Base-by-base conservation (phyloP, 1,140 invertebrate genomes). In the Macrotrachela quadricornifera region DNA sequence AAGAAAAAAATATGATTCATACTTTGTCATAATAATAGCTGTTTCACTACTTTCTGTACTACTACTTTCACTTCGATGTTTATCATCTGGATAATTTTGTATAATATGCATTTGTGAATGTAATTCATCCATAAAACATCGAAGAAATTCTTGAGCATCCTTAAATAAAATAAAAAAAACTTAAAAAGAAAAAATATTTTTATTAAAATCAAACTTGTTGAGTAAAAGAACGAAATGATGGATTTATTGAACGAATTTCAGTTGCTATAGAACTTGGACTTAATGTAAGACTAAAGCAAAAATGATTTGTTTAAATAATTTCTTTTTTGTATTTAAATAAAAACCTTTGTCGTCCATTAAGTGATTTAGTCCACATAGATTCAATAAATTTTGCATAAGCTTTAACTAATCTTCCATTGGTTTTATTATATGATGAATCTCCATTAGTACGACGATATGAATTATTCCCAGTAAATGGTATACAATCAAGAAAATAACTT, bases 91-190 rank as follows among this genome's bases (percentile, higher is more conserved):
- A 17, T 48, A 2, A 21, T 13, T 21, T 39, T 42, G 14, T 8
- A 41, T 40, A 42, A 10, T 30, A 30, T 8, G 21, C 1, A 94
- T 68, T 65, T 96, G 90, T 67, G 95, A 86, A 62, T 96, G 90
- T 50, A 97, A 69, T 64, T 94, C 83, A 68, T 96, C 90, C 82
- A 97, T 88, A 67, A 96, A 91, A 69, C 88, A 94, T 9, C 91
- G 75, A 6, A 96, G 71, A 68, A 97, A 96, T 69, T 97, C 92
- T 70, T 95, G 90, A 0, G 88, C 85, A 60, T 71, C 68, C 41
- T 48, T 36, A 37, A 49, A 46, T 37, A n/a, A 48, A 14, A 42
- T 42, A 42, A 15, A 2, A 42, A n/a, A n/a, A n/a, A n/a, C n/a
- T n/a, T n/a, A n/a, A n/a, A n/a, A n/a, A n/a, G 4, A 2, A 42